A percentile compares a stretch with the other conserved stretches of the same genome.
Evolutionary conservation across 2,797 vertebrate genomes (phyloP).

Genomic region (Lates japonicus): DNA sequence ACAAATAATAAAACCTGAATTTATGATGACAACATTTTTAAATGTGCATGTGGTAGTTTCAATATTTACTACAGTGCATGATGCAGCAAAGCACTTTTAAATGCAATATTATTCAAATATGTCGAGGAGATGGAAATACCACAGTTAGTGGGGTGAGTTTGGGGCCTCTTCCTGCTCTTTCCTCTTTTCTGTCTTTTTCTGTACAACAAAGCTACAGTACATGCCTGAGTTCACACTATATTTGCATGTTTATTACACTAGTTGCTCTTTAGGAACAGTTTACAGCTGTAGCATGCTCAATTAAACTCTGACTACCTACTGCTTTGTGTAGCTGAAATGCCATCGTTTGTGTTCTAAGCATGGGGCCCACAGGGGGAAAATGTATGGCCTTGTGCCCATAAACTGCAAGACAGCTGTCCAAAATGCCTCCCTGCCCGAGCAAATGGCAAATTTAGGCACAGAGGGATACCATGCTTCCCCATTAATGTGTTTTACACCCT

Average conservation of each 20-base stretch:
- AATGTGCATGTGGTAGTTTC: constrained; percentile 1
- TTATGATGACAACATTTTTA: not conserved
- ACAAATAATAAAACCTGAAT: not conserved
- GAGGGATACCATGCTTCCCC: not conserved
- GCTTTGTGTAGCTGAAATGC: constrained; percentile 38
- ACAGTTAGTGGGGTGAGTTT: not conserved
- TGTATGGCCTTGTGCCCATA: constrained; percentile 32
- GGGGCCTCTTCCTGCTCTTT: constrained; percentile 8
- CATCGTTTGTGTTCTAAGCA: constrained; percentile 37
- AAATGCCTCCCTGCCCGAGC: constrained; percentile 28
- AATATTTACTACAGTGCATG: not conserved
- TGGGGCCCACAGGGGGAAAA: constrained; percentile 28
- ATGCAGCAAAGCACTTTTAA: constrained; percentile 9
- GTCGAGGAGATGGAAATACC: not conserved
- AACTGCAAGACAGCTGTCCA: constrained; percentile 49
- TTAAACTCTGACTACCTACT: constrained; percentile 39
- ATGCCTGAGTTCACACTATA: constrained; percentile 14
- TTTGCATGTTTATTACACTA: constrained; percentile 49
- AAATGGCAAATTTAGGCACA: constrained; percentile 37
- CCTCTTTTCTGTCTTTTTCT: not conserved
- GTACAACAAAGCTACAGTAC: constrained; percentile 1
- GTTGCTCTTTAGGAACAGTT: constrained; percentile 36
- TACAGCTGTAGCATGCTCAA: constrained; percentile 23
- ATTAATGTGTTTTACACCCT: constrained; percentile 20
- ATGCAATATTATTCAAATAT: not conserved